Evolutionary conservation across 2,888 invertebrate genomes (phyloP).

Genomic region (Brenthis daphne): DNA sequence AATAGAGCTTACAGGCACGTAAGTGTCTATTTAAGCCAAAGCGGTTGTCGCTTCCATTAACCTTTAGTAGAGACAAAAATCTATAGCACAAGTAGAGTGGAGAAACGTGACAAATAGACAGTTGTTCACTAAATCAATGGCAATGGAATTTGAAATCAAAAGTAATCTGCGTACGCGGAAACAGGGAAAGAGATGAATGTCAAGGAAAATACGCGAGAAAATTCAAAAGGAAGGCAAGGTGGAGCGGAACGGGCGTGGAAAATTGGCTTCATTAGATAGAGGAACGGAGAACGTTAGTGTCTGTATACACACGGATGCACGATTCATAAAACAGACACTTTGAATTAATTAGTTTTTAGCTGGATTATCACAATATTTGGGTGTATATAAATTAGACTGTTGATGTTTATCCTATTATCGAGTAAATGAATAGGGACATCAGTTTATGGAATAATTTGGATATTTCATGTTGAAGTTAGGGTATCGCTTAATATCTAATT

Average conservation of each 20-base stretch:
- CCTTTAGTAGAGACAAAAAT: conserved; percentile 22
- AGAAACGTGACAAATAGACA: conserved; percentile 37
- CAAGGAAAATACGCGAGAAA: conserved; percentile 77
- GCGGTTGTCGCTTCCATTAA: conserved; percentile 14
- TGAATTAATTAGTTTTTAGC: conserved; percentile 26
- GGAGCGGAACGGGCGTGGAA: conserved; percentile 70
- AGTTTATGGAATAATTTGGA: not conserved
- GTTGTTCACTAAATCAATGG: conserved; percentile 70
- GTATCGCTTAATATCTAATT: too few relatives aligned
- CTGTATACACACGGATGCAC: conserved; percentile 19
- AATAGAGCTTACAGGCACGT: conserved; percentile 6
- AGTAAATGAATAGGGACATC: not conserved
- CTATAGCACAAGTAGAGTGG: conserved; percentile 20
- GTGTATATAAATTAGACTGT: conserved; percentile 5
- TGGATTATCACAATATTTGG: not conserved
- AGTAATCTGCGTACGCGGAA: conserved; percentile 76
- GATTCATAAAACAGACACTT: conserved; percentile 15
- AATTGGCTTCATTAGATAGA: conserved; percentile 81
- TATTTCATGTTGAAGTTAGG: too few relatives aligned
- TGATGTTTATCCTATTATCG: not conserved
- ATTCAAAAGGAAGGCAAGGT: conserved; percentile 76
- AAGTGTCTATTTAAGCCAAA: conserved; percentile 12
- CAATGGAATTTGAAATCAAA: conserved; percentile 74
- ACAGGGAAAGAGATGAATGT: conserved; percentile 75
- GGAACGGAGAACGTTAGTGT: conserved; percentile 55